Evolutionary conservation across 2,113 vertebrate genomes (phyloP), one percentile per base, ranked within the genome.

Genomic region (Notothenia coriiceps): DNA sequence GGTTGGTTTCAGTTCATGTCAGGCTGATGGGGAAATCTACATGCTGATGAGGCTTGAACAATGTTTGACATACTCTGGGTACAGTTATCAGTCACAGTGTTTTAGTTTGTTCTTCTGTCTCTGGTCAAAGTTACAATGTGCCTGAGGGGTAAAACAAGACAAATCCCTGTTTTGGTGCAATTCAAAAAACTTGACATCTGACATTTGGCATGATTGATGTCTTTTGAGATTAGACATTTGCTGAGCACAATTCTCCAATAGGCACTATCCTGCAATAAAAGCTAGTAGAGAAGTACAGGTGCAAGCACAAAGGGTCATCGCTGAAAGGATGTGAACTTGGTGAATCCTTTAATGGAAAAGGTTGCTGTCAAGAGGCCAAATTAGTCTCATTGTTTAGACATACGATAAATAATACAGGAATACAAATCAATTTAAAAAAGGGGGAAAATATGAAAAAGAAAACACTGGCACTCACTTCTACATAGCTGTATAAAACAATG

Each of bases 1-100:
- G 2, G 17, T 44, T 68, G 17, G 47, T 83, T 74, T 29, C 59
- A 54, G 44, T 74, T 82, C 51, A 22, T 44, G 71, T 64, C 22
- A 11, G 8, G 40, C 70, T 15, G 47, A 47, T 29, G 29, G 29
- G 2, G 74, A 69, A 82, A 74, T 7, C 1, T 13, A 57, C 69
- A 54, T 72, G 80, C 46, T 33, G 13, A 50, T 33, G 13, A 50
- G 59, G 67, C 76, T 40, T 70, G 64, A 74, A 62, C n/a, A 5
- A 1, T 54, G 35, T 51, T 33, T 60, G 62, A 63, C 5, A 40
- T 40, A 40, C 7, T 40, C 35, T 40, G 7, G 35, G 35, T 40
- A 40, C 35, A 40, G 35, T 40, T 40, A 7, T 40, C 35, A 40
- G 7, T 40, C 35, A 35, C 35, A 40, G 35, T 40, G 35, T 40